phyloP scores from a whole-genome alignment of 2,113 vertebrate genomes.

The Pseudorasbora parva region DNA sequence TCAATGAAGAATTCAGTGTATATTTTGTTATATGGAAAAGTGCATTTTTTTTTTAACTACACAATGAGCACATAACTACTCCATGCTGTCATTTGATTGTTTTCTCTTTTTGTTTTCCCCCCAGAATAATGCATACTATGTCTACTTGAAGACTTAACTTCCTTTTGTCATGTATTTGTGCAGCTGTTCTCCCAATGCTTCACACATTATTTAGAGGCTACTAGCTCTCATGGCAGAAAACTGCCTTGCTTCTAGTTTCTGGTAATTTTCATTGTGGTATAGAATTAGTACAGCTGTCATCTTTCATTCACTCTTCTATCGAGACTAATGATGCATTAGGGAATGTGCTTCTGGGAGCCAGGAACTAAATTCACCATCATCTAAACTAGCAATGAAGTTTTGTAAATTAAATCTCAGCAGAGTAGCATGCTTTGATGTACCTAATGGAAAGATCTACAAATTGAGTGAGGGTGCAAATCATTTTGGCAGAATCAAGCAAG shows the following conservation, averaged over 20 bases:
- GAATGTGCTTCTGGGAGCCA: slow-evolving; percentile 33
- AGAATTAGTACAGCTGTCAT: slow-evolving; percentile 48
- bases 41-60: not conserved
- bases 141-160: not conserved
- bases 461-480: not conserved
- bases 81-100: not conserved
- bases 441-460: slow-evolving; percentile 4
- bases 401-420: slow-evolving; percentile 35
- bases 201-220: slow-evolving; percentile 26
- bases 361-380: slow-evolving; percentile 31
- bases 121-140: not conserved
- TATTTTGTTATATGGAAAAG: not conserved
- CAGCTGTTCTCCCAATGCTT: not conserved
- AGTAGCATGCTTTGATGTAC: not conserved
- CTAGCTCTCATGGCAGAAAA: not conserved
- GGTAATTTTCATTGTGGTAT: slow-evolving; percentile 15
- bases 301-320: slow-evolving; percentile 35
- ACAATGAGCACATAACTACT: not conserved
- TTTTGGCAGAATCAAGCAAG: not conserved
- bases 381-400: slow-evolving; percentile 5
- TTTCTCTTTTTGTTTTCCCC: not conserved
- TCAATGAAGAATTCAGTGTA: not conserved
- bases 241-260: not conserved
- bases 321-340: slow-evolving; percentile 26
- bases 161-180: not conserved